Evolutionary conservation across 2,113 vertebrate species (phyloP).

Genomic region (Malurus melanocephalus): DNA sequence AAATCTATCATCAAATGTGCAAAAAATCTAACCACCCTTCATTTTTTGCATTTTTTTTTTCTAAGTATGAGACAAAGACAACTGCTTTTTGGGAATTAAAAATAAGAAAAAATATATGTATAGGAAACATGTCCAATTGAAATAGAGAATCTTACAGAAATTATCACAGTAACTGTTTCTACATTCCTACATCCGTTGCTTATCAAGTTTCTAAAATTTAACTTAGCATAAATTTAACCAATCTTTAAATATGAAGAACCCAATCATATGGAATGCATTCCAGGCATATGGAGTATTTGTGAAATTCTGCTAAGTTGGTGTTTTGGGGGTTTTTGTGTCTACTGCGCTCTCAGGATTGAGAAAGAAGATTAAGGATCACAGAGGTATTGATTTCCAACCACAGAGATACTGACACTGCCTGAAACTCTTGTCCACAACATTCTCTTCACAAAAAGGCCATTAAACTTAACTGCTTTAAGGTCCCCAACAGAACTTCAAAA

Average conservation of each 20-base stretch:
- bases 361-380: not conserved
- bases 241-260: not conserved
- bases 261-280: not conserved
- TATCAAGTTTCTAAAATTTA: not conserved
- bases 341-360: not conserved
- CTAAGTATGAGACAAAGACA: not conserved
- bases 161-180: not conserved
- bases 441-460: not conserved
- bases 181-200: not conserved
- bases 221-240: not conserved
- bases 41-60: not conserved
- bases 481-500: not conserved
- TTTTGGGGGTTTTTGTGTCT: rapidly evolving
- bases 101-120: not conserved
- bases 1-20: not conserved
- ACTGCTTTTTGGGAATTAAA: not conserved
- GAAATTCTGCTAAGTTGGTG: not conserved
- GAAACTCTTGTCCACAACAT: not conserved
- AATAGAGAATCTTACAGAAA: not conserved
- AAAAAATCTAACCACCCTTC: rapidly evolving
- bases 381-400: not conserved
- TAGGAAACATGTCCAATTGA: not conserved
- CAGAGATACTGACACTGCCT: not conserved
- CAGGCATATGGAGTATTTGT: not conserved
- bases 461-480: not conserved